These are phyloP conservation scores for Tupaia tana DNA, from an alignment of 2,113 vertebrate species.

Conservation along the genomic window DNA sequence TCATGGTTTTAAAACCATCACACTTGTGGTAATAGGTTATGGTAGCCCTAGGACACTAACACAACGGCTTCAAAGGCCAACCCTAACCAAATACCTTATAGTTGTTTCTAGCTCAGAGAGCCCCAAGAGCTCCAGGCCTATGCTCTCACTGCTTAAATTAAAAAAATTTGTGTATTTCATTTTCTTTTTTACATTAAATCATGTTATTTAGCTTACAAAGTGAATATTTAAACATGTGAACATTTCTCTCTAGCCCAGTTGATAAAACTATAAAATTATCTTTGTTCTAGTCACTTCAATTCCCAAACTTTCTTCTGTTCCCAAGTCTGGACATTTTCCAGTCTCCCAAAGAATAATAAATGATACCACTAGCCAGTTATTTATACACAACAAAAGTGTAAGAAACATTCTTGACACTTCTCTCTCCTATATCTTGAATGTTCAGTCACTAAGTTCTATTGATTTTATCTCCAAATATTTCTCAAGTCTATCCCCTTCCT, in stretches of 20 bases:
- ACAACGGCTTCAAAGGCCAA: background rate
- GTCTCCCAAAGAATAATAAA: background rate
- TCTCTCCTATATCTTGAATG: background rate
- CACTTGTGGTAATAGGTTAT: background rate
- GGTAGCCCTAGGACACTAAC: background rate
- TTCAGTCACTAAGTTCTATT: background rate
- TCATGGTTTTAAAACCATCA: background rate
- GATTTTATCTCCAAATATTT: slow-evolving; percentile 20
- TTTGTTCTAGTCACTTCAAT: background rate
- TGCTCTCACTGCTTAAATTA: background rate
- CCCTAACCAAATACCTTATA: background rate
- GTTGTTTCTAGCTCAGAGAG: background rate
- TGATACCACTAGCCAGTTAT: background rate
- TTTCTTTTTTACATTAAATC: no score
- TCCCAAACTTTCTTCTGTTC: background rate
- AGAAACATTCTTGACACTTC: background rate
- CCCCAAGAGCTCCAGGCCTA: background rate
- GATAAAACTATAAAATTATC: no score
- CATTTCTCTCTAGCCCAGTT: no score
- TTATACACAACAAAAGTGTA: background rate
- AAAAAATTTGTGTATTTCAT: no score
- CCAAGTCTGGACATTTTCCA: background rate
- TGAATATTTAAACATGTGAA: no score
- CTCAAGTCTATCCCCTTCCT: background rate
- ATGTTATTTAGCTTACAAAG: no score